These are phyloP conservation scores for Ceratitis capitata DNA, from an alignment of 1,140 invertebrate genomes.

Conservation along the genomic window DNA sequence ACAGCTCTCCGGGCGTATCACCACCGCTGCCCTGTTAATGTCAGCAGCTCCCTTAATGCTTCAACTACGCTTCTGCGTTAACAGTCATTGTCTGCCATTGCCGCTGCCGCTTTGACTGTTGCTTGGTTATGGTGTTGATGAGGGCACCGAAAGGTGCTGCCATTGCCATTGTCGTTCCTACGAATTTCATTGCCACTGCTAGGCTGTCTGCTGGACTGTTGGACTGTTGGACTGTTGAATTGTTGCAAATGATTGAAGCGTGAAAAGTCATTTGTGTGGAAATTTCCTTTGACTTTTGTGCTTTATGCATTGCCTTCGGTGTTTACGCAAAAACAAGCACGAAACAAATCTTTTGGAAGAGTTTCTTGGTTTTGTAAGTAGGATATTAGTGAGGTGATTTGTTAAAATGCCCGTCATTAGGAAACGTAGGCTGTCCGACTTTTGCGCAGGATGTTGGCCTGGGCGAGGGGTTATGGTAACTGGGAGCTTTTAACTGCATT, in stretches of 20 bases:
- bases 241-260: slow-evolving; percentile 32
- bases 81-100: not conserved
- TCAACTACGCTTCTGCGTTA: not conserved
- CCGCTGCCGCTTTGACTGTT: not conserved
- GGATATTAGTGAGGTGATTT: slow-evolving; percentile 36
- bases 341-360: not conserved
- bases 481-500: not conserved
- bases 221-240: not conserved
- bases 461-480: not conserved
- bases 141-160: slow-evolving; percentile 36
- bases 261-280: slow-evolving; percentile 35
- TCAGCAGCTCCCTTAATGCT: slow-evolving; percentile 34
- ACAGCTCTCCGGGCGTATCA: slow-evolving; percentile 1
- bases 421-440: not conserved
- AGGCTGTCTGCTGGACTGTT: not conserved
- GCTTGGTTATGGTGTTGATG: slow-evolving; percentile 10
- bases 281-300: slow-evolving; percentile 19
- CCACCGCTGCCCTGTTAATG: not conserved
- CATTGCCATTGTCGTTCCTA: slow-evolving; percentile 14
- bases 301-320: slow-evolving; percentile 5
- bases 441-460: not conserved
- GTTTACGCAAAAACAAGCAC: not conserved
- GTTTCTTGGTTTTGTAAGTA: not conserved
- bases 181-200: slow-evolving; percentile 6
- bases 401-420: slow-evolving; percentile 29